These are phyloP conservation scores for Plagiodera versicolora DNA, from an alignment of 2,888 invertebrate species.

Conservation along the genomic window DNA sequence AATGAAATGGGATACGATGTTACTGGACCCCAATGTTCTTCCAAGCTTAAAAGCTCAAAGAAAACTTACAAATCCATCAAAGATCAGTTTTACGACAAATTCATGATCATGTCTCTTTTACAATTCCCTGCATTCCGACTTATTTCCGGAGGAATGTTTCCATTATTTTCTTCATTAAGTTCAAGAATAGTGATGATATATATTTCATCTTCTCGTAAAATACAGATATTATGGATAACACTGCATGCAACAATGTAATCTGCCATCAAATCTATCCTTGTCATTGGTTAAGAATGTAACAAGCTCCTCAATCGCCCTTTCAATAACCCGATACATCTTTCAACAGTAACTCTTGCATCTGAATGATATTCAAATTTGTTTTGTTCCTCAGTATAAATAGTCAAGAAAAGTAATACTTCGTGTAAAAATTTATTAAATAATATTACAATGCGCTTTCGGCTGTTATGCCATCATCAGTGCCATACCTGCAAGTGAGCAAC, in stretches of 20 bases:
- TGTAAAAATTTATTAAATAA: no score
- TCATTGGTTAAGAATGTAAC: constrained; percentile 18
- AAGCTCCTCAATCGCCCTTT: constrained; percentile 19
- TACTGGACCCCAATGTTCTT: constrained; percentile 14
- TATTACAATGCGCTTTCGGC: no score
- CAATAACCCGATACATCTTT: constrained; percentile 21
- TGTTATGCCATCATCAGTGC: no score
- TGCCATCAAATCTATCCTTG: constrained; percentile 21
- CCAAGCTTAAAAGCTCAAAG: constrained; percentile 14
- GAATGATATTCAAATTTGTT: constrained; percentile 13
- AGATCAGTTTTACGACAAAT: constrained; percentile 14
- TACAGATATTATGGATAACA: constrained; percentile 16
- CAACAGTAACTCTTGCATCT: constrained; percentile 13
- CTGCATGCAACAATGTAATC: constrained; percentile 18
- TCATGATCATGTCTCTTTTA: constrained; percentile 14
- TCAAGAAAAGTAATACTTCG: no score
- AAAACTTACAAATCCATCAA: constrained; percentile 11
- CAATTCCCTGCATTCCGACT: constrained; percentile 4
- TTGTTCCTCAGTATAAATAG: constrained; percentile 2
- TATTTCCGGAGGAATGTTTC: no score
- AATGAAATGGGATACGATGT: constrained; percentile 2
- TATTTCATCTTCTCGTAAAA: constrained; percentile 14
- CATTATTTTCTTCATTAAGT: constrained; percentile 9
- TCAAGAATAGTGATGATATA: constrained; percentile 9
- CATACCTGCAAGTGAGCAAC: no score